Conservation (phyloP, 2,888 invertebrate species). For the Metacarcinus magister region DNA sequence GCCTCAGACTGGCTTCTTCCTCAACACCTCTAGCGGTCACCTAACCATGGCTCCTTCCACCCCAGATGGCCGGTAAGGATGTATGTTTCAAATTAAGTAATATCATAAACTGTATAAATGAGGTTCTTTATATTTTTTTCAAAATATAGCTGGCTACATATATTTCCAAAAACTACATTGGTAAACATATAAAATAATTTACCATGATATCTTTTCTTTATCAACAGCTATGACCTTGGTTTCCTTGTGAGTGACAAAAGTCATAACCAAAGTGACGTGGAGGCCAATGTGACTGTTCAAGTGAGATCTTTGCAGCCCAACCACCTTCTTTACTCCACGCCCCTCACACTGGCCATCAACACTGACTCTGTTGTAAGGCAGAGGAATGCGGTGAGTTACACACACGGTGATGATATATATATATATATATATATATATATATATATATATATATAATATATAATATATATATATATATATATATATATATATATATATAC, state of each 20-base stretch:
- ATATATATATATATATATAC: too few species aligned
- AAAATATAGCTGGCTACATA: background rate
- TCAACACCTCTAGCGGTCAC: conserved; percentile 61
- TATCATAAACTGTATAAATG: background rate
- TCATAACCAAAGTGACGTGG: conserved; percentile 60
- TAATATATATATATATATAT: too few species aligned
- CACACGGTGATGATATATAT: background rate
- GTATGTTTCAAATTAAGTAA: background rate
- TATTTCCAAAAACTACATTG: background rate
- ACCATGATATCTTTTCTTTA: background rate
- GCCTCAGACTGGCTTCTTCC: conserved; percentile 59
- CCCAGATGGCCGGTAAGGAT: conserved; percentile 66
- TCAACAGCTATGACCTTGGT: conserved; percentile 59
- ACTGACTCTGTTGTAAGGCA: background rate
- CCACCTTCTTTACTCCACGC: conserved; percentile 17
- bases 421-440: too few species aligned
- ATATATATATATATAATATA: too few species aligned
- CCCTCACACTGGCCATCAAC: conserved; percentile 26
- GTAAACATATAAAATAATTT: background rate
- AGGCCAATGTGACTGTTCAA: conserved; percentile 69
- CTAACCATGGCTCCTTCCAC: conserved; percentile 67
- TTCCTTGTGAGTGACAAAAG: conserved; percentile 63
- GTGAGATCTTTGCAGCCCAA: conserved; percentile 38
- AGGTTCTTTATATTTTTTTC: background rate
- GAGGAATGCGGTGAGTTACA: background rate